phyloP scores from a whole-genome alignment of 2,113 vertebrate genomes.

The Nothocercus nigrocapillus region DNA sequence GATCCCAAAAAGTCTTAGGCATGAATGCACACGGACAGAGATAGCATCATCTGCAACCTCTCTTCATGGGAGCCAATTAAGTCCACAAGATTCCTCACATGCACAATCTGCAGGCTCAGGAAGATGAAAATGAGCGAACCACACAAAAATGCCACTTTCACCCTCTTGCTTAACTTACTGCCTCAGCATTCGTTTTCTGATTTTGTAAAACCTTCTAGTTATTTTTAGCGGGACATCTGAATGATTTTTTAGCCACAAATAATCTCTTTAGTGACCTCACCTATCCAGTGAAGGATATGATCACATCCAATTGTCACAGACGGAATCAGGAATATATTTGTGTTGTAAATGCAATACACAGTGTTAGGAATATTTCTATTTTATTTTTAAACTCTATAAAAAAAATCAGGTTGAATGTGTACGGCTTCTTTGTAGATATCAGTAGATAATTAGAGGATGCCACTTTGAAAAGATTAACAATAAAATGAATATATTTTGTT shows the following conservation, averaged over 20 bases:
- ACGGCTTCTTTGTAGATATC: not conserved
- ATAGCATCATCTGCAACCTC: not conserved
- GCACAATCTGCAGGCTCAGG: not conserved
- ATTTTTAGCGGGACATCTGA: not conserved
- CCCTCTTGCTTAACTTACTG: not conserved
- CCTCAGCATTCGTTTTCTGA: not conserved
- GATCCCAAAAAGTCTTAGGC: not conserved
- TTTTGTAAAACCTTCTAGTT: not conserved
- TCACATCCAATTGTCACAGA: not conserved
- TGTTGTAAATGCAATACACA: too few relatives aligned
- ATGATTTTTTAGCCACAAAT: not conserved
- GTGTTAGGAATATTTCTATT: not conserved
- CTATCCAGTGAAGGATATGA: not conserved
- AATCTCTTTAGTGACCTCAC: not conserved
- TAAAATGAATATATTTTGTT: not conserved
- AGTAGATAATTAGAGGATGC: not conserved
- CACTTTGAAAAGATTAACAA: constrained; percentile 32
- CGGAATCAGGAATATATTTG: too few relatives aligned
- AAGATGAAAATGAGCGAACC: not conserved
- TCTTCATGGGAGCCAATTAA: not conserved
- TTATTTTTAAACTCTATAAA: constrained; percentile 9
- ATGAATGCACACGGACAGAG: not conserved
- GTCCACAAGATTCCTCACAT: not conserved
- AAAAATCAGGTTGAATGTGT: not conserved
- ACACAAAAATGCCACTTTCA: not conserved